These are phyloP conservation scores for Geotrupes spiniger DNA, from an alignment of 2,888 invertebrate species.

Conservation along the genomic window DNA sequence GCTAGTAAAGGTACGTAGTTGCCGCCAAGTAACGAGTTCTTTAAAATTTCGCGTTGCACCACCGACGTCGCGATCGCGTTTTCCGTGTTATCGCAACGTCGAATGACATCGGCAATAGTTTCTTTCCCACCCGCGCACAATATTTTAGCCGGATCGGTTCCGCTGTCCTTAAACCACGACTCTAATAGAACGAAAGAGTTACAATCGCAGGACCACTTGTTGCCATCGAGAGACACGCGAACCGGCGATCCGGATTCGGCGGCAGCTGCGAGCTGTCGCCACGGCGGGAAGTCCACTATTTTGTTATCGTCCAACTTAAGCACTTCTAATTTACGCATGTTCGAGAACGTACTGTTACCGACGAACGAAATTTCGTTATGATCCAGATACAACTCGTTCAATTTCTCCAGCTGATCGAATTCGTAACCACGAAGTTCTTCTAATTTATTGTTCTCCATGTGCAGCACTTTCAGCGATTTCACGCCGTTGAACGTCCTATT, in stretches of 20 bases:
- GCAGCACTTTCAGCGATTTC: slow-evolving; percentile 67
- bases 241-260: slow-evolving; percentile 53
- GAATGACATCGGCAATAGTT: slow-evolving; percentile 55
- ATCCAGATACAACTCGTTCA: slow-evolving; percentile 73
- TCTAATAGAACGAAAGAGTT: slow-evolving; percentile 66
- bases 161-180: slow-evolving; percentile 67
- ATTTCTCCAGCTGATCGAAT: slow-evolving; percentile 70
- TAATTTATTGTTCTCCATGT: slow-evolving; percentile 74
- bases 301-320: slow-evolving; percentile 75
- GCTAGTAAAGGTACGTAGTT: slow-evolving; percentile 74
- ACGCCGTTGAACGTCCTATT: slow-evolving; percentile 82
- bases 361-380: slow-evolving; percentile 72
- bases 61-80: slow-evolving; percentile 63
- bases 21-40: slow-evolving; percentile 64
- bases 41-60: slow-evolving; percentile 54
- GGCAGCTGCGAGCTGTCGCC: slow-evolving; percentile 61
- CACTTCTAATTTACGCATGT: slow-evolving; percentile 68
- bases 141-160: slow-evolving; percentile 67
- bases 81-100: slow-evolving; percentile 64
- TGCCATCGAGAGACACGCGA: slow-evolving; percentile 70
- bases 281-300: slow-evolving; percentile 71
- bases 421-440: slow-evolving; percentile 72
- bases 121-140: slow-evolving; percentile 58
- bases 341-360: slow-evolving; percentile 73
- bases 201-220: slow-evolving; percentile 84